Conservation (phyloP, 2,888 invertebrate genomes). For the Biston stratarius region DNA sequence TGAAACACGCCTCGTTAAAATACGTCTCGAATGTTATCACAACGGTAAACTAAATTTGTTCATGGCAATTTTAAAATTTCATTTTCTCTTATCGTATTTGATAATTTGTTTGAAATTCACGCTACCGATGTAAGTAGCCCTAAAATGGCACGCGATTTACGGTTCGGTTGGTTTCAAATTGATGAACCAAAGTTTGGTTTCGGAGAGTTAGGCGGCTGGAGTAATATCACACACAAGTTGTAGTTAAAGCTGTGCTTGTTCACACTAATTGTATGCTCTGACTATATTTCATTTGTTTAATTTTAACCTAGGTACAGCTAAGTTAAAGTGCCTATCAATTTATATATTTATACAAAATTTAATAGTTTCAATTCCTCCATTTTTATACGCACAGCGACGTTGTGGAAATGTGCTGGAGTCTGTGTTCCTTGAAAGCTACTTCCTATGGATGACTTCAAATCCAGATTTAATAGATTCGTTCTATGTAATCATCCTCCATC, state of each 20-base stretch:
- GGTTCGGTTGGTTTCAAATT: constrained; percentile 19
- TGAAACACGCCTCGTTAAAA: constrained; percentile 52
- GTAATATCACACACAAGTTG: constrained; percentile 1
- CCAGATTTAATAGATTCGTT: no score
- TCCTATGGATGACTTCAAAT: no score
- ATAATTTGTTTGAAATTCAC: constrained; percentile 43
- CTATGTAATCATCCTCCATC: no score
- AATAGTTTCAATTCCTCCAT: no score
- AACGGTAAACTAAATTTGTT: constrained; percentile 54
- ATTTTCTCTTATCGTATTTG: constrained; percentile 70
- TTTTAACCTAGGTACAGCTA: background rate
- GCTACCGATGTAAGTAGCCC: constrained; percentile 47
- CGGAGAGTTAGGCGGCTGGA: constrained; percentile 13
- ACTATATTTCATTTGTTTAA: background rate
- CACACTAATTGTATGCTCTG: background rate
- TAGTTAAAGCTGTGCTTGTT: no score
- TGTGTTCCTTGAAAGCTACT: no score
- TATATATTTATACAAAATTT: no score
- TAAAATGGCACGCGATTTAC: constrained; percentile 40
- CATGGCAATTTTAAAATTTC: constrained; percentile 75
- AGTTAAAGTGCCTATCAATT: no score
- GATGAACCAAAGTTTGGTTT: constrained; percentile 25
- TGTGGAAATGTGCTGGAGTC: no score
- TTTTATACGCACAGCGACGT: no score
- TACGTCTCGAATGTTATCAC: constrained; percentile 55